A percentile compares a stretch with the other conserved stretches of the same genome.
phyloP scores from a whole-genome alignment of 92 coral and sea anemone genomes.

The Paramuricea clavata region DNA sequence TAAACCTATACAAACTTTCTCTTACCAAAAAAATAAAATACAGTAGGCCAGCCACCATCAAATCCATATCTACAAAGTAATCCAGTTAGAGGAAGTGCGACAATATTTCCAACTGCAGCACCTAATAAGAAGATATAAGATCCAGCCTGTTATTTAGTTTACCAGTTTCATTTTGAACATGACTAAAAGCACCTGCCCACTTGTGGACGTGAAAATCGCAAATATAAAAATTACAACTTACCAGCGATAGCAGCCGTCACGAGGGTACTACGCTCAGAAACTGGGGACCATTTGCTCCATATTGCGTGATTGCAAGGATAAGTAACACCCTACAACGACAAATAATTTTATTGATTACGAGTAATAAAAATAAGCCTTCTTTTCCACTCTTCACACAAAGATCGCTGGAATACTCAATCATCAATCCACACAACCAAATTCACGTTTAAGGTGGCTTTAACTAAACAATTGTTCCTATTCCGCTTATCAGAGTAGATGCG shows the following conservation, averaged over 20 bases:
- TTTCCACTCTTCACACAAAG: too few relatives aligned
- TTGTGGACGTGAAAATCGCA: too few relatives aligned
- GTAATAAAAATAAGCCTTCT: too few relatives aligned
- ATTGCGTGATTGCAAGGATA: slow-evolving; percentile 99
- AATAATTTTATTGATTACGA: background rate
- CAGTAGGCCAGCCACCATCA: slow-evolving; percentile 99
- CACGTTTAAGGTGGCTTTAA: too few relatives aligned
- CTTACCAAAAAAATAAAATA: slow-evolving; percentile 96
- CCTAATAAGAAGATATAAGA: slow-evolving; percentile 54
- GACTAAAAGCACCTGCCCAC: too few relatives aligned
- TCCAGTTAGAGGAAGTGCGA: slow-evolving; percentile 95
- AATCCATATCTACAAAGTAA: slow-evolving; percentile 92
- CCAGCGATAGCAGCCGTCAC: slow-evolving; percentile 98
- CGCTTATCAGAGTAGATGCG: too few relatives aligned
- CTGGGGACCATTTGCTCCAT: slow-evolving; percentile 99
- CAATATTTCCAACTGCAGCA: slow-evolving; percentile 96
- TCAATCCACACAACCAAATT: too few relatives aligned
- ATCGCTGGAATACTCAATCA: too few relatives aligned
- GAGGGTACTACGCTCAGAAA: slow-evolving; percentile 91
- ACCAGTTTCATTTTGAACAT: too few relatives aligned
- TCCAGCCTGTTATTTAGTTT: too few relatives aligned
- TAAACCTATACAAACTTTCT: background rate
- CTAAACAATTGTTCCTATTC: too few relatives aligned
- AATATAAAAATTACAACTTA: slow-evolving; percentile 30
- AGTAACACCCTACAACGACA: slow-evolving; percentile 84